Evolutionary conservation across 2,113 vertebrate genomes (phyloP).

Genomic region (Ellobius talpinus): DNA sequence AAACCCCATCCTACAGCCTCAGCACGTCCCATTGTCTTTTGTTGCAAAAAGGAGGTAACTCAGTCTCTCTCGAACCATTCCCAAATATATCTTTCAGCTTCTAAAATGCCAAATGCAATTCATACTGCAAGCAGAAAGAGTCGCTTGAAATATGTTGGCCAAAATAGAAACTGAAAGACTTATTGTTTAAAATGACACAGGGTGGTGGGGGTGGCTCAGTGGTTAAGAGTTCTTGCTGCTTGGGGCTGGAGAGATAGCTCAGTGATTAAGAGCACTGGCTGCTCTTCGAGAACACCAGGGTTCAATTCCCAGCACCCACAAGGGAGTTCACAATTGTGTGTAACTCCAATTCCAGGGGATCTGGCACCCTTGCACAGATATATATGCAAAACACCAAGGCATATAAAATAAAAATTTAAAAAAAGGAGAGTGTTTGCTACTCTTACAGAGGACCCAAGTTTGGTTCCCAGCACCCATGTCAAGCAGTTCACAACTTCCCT

Average conservation of each 20-base stretch:
- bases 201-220: neutral
- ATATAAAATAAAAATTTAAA: neutral
- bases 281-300: neutral
- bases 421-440: neutral
- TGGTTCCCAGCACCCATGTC: neutral
- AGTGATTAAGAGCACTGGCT: neutral
- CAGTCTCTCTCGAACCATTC: neutral
- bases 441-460: neutral
- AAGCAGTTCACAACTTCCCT: no score
- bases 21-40: neutral
- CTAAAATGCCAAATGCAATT: neutral
- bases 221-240: neutral
- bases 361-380: neutral
- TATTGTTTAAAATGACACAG: neutral
- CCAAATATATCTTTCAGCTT: neutral
- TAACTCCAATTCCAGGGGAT: neutral
- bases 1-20: no score
- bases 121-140: neutral
- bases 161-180: neutral
- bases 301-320: neutral
- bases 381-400: neutral
- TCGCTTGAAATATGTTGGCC: neutral
- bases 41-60: neutral
- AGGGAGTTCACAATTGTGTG: neutral
- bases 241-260: no score